Evolutionary conservation across 1,140 invertebrate genomes (phyloP), one percentile per base, ranked within the genome.

Genomic region (Branchinecta lindahli): DNA sequence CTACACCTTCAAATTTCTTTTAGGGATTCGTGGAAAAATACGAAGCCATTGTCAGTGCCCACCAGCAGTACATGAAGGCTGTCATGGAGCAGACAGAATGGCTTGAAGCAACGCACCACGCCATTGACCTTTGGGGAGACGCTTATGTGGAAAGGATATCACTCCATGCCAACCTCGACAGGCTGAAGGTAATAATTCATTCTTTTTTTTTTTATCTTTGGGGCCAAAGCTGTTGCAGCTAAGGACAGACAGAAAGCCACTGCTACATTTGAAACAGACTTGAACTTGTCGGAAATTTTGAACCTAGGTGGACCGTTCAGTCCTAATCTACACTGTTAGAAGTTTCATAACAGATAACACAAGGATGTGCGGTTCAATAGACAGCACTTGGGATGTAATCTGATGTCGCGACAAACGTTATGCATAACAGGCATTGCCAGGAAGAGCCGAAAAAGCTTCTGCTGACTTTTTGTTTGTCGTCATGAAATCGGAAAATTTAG

Each of bases 31-130:
- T 82, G 8, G 75, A 77, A 52, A 78, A 79, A 68, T 95, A 96
- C 77, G 93, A 96, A 81, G 87, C 83, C 0, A 91, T 94, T 78
- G 93, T 96, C 0, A 89, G 86, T 76, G 88, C 93, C 75, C 94
- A 96, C 80, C 90, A 95, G 75, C 88, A 92, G 74, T 96, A 94
- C 76, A 90, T 86, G 70, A 92, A 93, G 80, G 87, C 89, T 8
- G 88, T 94, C 0, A 86, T 90, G 78, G 90, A 94, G 74, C 85
- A 89, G 15, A 87, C 89, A 72, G 92, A 95, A 77, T 96, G 92
- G 88, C 82, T 95, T n/a, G 89, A 91, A 76, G 87, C 88, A 10
- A 93, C 92, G 0, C 85, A 89, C 47, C 91, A 90, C 75, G 90
- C 90, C 0, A 85, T 95, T 0, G 84, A 85, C 72, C 82, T 92